phyloP scores from a whole-genome alignment of 2,888 invertebrate species.

The Cephus spinipes region DNA sequence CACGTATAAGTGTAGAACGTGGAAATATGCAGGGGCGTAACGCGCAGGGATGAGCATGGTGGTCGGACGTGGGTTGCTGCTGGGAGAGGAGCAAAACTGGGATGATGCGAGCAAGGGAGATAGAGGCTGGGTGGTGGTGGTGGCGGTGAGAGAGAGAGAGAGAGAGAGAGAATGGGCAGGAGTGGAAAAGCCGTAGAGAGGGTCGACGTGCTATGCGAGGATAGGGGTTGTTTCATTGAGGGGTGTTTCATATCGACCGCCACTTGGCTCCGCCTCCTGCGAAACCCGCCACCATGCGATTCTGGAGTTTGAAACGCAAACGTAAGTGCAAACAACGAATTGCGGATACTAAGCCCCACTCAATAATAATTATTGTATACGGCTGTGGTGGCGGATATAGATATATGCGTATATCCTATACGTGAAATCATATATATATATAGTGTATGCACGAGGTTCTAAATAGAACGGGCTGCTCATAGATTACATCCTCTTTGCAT shows the following conservation, averaged over 20 bases:
- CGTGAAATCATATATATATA: not conserved
- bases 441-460: not conserved
- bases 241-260: constrained; percentile 54
- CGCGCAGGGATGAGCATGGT: not conserved
- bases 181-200: constrained; percentile 15
- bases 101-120: not conserved
- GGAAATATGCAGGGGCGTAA: constrained; percentile 20
- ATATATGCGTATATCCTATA: not conserved
- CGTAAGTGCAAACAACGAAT: constrained; percentile 25
- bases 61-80: not conserved
- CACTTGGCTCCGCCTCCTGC: constrained; percentile 49
- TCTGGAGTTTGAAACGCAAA: constrained; percentile 13
- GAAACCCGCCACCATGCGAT: constrained; percentile 31
- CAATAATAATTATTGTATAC: constrained; percentile 24
- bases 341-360: constrained; percentile 13
- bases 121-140: not conserved
- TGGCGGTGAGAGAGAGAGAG: not conserved
- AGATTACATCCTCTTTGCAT: not conserved
- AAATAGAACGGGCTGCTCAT: not conserved
- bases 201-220: constrained; percentile 12
- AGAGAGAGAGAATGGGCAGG: constrained; percentile 12
- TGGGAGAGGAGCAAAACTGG: not conserved
- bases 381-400: not conserved
- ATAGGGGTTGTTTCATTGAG: constrained; percentile 49
- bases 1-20: constrained; percentile 25